Percentiles rank a stretch among this genome's conserved stretches.
Conservation (phyloP, 2,797 vertebrate genomes). For the Fratercula arctica region DNA sequence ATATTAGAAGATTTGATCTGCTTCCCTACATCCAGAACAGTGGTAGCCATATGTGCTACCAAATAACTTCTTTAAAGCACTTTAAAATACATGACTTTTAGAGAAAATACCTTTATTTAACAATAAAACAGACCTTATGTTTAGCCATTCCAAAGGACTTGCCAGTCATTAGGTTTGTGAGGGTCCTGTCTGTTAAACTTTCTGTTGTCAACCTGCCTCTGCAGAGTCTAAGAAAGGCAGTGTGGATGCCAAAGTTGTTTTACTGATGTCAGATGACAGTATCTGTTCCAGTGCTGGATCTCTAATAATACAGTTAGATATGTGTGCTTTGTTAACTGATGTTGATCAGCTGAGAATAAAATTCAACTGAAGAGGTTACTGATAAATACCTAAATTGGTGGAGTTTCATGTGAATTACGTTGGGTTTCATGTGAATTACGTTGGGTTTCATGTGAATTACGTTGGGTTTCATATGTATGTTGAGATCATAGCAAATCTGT, state of each 20-base stretch:
- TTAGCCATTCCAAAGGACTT: background rate
- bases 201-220: background rate
- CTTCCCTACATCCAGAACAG: background rate
- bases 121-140: background rate
- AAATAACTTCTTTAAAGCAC: background rate
- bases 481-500: background rate
- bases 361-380: background rate
- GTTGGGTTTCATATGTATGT: background rate
- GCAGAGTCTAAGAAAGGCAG: background rate
- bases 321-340: background rate
- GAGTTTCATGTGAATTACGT: fast-evolving
- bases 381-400: background rate
- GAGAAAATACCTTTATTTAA: background rate
- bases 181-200: background rate
- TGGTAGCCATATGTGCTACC: background rate
- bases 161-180: background rate
- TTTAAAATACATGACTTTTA: background rate
- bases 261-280: background rate
- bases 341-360: background rate
- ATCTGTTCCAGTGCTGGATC: background rate
- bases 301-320: background rate
- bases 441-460: background rate
- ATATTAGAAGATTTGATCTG: fast-evolving
- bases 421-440: background rate
- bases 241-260: background rate